Base-by-base conservation (phyloP, 2,797 vertebrate genomes). In the Amblyraja radiata region DNA sequence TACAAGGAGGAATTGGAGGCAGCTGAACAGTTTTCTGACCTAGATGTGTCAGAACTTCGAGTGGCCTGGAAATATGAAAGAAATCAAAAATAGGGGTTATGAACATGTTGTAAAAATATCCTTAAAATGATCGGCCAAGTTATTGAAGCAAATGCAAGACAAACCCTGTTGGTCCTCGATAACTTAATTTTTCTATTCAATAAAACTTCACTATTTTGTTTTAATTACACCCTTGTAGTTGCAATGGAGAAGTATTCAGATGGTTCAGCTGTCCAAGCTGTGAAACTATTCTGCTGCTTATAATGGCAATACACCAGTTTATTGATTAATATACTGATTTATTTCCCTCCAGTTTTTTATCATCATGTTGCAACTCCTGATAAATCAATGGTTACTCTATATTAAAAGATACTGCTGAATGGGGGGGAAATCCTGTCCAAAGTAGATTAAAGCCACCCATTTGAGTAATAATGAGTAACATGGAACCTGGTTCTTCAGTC, bases 21-120 rank as follows among this genome's bases (percentile, higher is more conserved):
- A 68, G 14, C n/a, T 65, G n/a, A 63, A 65, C 84, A 65, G 63
- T 88, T 88, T 88, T n/a, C 84, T 88, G 84, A 88, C 84, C 61
- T 88, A 65, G 61, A 88, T 68, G 6, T 11, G 13, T 65, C 61
- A 32, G 6, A 88, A 63, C 63, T 88, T 1, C 65, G 84, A 88
- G 18, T 63, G 21, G 28, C n/a, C 5, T 18, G 61, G 1, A 84
- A 88, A 88, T 36, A n/a, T 88, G n/a, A 88, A 46, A 32, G 28
- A n/a, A 61, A 88, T 61, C n/a, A 36, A 88, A 88, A 88, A 58
- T 61, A 84, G 13, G 84, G 16, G 36, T 65, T 88, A 14, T 65
- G 63, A 88, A 21, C 6, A 65, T 88, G 8, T 36, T 32, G 11
- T n/a, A 65, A 88, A 18, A 88, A 65, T 32, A 68, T 65, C 14